Evolutionary conservation across 2,888 invertebrate genomes (phyloP).

Genomic region (Catotricha subobsoleta): DNA sequence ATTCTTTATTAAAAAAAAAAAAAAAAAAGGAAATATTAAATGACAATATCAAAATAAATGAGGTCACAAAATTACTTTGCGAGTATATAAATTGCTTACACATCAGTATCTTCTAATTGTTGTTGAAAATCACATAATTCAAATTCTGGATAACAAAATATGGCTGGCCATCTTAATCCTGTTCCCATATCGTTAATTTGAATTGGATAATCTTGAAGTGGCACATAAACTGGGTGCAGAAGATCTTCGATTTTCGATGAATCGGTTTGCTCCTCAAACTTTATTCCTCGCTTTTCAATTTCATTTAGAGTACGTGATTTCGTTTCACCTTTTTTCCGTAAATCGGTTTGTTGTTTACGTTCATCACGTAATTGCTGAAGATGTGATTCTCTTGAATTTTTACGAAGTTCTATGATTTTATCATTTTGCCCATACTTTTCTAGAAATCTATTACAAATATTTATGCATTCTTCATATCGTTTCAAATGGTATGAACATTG

Average conservation of each 20-base stretch:
- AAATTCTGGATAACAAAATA: constrained; percentile 78
- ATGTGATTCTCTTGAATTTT: constrained; percentile 19
- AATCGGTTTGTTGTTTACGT: constrained; percentile 38
- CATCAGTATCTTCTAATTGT: constrained; percentile 53
- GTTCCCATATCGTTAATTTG: constrained; percentile 34
- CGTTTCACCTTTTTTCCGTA: constrained; percentile 29
- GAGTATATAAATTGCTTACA: constrained; percentile 30
- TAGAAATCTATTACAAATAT: constrained; percentile 52
- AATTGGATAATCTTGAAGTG: constrained; percentile 44
- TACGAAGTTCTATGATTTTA: constrained; percentile 35
- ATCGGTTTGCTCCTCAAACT: constrained; percentile 33
- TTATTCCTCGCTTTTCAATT: constrained; percentile 32
- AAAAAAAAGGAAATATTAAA: constrained; percentile 7
- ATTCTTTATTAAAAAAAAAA: constrained; percentile 29
- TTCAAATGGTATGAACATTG: constrained; percentile 48
- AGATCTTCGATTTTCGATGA: constrained; percentile 29
- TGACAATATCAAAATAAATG: constrained; percentile 7
- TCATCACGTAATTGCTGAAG: constrained; percentile 32
- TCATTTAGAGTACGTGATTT: constrained; percentile 31
- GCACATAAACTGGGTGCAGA: constrained; percentile 44
- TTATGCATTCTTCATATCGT: constrained; percentile 50
- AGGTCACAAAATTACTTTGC: not conserved
- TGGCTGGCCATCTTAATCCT: constrained; percentile 66
- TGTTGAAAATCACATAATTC: constrained; percentile 73
- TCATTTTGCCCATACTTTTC: constrained; percentile 36